Conservation (phyloP, 2,113 vertebrate species). For the Emydocephalus ijimae region DNA sequence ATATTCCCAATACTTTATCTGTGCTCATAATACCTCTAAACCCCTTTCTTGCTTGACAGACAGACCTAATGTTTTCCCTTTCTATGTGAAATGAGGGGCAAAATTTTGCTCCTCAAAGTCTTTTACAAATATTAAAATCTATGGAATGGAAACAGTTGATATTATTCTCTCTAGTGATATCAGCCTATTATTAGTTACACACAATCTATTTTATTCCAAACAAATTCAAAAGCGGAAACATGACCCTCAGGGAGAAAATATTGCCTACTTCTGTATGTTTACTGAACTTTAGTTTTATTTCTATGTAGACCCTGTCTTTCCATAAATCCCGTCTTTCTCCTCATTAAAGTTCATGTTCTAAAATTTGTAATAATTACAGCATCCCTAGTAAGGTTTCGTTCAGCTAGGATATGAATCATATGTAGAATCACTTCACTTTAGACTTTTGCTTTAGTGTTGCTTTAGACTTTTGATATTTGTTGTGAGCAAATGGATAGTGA, state of each 20-base stretch:
- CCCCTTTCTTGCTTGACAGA: background rate
- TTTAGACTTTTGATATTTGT: background rate
- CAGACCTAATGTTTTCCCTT: background rate
- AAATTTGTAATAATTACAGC: background rate
- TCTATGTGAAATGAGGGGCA: background rate
- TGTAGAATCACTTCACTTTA: background rate
- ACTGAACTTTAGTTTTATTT: background rate
- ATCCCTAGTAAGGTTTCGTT: background rate
- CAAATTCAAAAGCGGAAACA: background rate
- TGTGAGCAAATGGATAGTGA: background rate
- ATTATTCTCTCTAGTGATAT: background rate
- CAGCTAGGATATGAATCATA: background rate
- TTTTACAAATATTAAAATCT: background rate
- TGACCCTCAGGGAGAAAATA: background rate
- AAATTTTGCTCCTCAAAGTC: background rate
- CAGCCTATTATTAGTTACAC: background rate
- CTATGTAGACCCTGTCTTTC: background rate
- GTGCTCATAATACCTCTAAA: background rate
- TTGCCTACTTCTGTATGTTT: background rate
- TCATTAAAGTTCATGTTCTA: background rate
- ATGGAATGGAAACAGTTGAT: background rate
- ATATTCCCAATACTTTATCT: background rate
- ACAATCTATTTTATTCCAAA: background rate
- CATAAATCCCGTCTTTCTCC: background rate
- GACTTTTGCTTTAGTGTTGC: background rate